phyloP scores from a whole-genome alignment of 2,888 invertebrate genomes.

The Dryococelus australis region DNA sequence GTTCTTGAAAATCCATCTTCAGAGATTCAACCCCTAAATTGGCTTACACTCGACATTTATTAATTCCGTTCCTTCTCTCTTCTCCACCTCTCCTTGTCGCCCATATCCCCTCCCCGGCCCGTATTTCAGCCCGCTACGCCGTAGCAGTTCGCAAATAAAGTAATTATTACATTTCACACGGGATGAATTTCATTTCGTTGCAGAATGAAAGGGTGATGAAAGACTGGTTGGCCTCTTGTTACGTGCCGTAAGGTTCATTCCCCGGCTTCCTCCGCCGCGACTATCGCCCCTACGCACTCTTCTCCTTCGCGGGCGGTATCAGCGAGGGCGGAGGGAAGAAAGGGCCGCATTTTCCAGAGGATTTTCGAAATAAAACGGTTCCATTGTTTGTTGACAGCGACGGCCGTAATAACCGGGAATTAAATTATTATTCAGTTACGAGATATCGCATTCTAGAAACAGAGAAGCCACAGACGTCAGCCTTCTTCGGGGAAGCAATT shows the following conservation, averaged over 20 bases:
- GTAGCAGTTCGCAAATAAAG: constrained; percentile 22
- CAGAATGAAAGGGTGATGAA: constrained; percentile 13
- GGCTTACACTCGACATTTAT: background rate
- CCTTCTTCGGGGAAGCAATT: background rate
- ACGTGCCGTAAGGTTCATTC: background rate
- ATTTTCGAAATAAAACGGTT: background rate
- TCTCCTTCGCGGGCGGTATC: background rate
- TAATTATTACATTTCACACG: constrained; percentile 28
- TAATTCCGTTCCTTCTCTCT: background rate
- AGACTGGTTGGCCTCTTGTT: constrained; percentile 16
- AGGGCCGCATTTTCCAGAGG: background rate
- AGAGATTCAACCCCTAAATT: background rate
- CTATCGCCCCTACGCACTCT: constrained; percentile 16
- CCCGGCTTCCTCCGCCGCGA: background rate
- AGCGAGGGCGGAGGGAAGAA: background rate
- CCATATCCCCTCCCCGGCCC: background rate
- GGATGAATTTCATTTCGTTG: constrained; percentile 25
- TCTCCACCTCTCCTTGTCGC: background rate
- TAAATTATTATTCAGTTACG: background rate
- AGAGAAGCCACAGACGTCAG: background rate
- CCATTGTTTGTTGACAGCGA: background rate
- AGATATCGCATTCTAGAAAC: background rate
- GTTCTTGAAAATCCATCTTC: constrained; percentile 1
- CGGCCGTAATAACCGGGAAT: background rate
- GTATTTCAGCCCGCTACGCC: background rate